Percentiles rank a stretch among this genome's conserved stretches.
Conservation (phyloP, 2,888 invertebrate genomes). For the Cheiracanthium punctorium region DNA sequence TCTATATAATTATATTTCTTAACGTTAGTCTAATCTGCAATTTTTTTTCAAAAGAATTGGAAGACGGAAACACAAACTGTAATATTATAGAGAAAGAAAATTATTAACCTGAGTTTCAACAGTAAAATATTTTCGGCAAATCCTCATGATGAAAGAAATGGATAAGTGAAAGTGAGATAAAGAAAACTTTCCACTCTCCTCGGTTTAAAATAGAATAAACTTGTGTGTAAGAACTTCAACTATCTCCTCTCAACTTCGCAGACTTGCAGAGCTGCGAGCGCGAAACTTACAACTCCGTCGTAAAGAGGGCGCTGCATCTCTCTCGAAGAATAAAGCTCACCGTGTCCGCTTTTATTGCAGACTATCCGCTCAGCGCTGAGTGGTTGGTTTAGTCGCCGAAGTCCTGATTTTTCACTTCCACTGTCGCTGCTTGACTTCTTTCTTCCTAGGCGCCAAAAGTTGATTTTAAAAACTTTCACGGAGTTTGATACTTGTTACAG, state of each 20-base stretch:
- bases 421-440: not conserved
- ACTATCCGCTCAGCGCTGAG: constrained; percentile 37
- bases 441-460: constrained; percentile 15
- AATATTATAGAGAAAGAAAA: too few species aligned
- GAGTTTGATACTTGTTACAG: not conserved
- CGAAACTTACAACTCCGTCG: not conserved
- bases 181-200: too few species aligned
- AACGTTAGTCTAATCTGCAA: too few species aligned
- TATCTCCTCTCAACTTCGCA: not conserved
- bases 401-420: not conserved
- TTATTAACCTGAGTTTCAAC: too few species aligned
- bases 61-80: too few species aligned
- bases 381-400: constrained; percentile 24
- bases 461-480: constrained; percentile 37
- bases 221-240: too few species aligned
- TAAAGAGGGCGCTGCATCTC: constrained; percentile 35
- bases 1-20: too few species aligned
- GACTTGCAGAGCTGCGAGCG: not conserved
- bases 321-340: constrained; percentile 31
- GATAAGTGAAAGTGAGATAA: too few species aligned
- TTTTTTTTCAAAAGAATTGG: too few species aligned
- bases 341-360: constrained; percentile 24
- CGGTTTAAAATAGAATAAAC: too few species aligned
- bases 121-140: too few species aligned
- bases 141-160: too few species aligned